Evolutionary conservation across 2,888 invertebrate genomes (phyloP), one percentile per base, ranked within the genome.

Genomic region (Neoascia interrupta): DNA sequence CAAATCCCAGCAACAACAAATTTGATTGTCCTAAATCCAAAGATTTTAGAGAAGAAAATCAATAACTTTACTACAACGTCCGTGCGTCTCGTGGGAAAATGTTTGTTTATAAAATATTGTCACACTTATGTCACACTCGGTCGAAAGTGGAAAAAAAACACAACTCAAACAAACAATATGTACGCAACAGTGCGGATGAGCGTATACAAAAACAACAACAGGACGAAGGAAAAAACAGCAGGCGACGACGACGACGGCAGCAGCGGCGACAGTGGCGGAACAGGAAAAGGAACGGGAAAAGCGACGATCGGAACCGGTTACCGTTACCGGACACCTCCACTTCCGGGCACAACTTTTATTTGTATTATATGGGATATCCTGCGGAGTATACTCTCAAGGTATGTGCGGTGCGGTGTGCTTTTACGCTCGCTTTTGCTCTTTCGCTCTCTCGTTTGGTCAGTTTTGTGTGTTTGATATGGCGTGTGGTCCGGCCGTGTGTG

Each of bases 261-360:
- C 76, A 82, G 80, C 72, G 70, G 53, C 64, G 56, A 54, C 75
- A 58, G 72, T 79, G 82, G 84, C 86, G 87, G 87, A 88, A 88
- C 85, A 86, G 88, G 88, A 88, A 88, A 86, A 86, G 88, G 88
- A 88, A 88, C 86, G 87, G 88, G 88, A 89, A 88, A 88, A 88
- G 86, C 88, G 88, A 88, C 87, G 88, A 89, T 89, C 89, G 88
- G 88, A 89, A 89, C 89, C 88, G 88, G 89, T 88, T 88, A 88
- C 89, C 88, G 88, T 89, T 89, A 88, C 88, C 88, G 89, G 89
- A 89, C 89, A 89, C 89, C 89, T 89, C 87, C 85, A 86, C 88
- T 88, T 89, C 89, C 89, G 88, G 85, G 82, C 84, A 73, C 79
- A 85, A 87, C 85, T 87, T 86, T 83, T 84, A 85, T 85, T 85